Evolutionary conservation across 2,797 vertebrate genomes (phyloP).

Genomic region (Tokudaia muenninki): DNA sequence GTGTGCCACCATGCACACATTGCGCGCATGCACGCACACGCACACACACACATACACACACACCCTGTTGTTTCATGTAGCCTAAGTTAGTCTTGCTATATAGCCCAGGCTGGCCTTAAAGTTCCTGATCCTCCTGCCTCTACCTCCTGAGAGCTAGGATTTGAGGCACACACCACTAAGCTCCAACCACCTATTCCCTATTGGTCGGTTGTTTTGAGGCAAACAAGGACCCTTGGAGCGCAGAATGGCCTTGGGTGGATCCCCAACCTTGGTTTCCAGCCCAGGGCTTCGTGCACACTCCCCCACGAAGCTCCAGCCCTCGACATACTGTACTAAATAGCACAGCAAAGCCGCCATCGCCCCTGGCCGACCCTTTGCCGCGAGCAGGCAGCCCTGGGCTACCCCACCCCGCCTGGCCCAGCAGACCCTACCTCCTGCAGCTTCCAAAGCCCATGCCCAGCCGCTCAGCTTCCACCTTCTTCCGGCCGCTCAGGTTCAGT

Average conservation of each 20-base stretch:
- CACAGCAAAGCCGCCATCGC: not conserved
- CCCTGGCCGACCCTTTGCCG: rapidly evolving
- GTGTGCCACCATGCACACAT: too few relatives aligned
- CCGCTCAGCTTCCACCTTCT: constrained; percentile 93
- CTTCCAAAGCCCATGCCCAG: constrained; percentile 96
- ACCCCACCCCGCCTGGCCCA: not conserved
- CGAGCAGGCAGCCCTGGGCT: not conserved
- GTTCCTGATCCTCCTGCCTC: not conserved
- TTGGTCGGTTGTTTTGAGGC: not conserved
- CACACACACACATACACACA: not conserved
- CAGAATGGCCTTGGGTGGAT: not conserved
- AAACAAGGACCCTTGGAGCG: not conserved
- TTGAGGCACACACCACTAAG: not conserved
- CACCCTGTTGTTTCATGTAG: not conserved
- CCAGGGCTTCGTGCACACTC: not conserved
- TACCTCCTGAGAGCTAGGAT: not conserved
- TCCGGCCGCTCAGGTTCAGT: constrained; percentile 90
- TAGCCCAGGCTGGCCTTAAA: not conserved
- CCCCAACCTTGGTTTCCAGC: not conserved
- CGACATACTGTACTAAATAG: not conserved
- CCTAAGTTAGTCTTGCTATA: not conserved
- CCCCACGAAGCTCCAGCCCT: not conserved
- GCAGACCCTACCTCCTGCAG: constrained; percentile 89
- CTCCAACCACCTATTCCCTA: not conserved
- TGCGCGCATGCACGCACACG: not conserved